Evolutionary conservation across 2,797 vertebrate species (phyloP), one percentile per base, ranked within the genome.

Genomic region (Hemibagrus guttatus): DNA sequence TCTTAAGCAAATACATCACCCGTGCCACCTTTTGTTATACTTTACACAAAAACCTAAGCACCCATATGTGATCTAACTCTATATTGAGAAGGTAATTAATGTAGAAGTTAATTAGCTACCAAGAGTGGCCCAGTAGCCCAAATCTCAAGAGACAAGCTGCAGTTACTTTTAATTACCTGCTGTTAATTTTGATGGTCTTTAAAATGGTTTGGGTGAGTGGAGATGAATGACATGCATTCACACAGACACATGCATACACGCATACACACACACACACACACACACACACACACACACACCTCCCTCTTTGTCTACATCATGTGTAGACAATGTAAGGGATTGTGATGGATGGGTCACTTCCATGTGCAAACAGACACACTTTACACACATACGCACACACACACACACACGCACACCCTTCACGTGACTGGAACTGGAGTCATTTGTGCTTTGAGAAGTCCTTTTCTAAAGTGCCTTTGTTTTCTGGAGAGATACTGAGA

Each of bases 141-240:
- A 89, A 90, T 90, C 90, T 91, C 86, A 35, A 84, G 75, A 88
- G 91, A 89, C 89, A 86, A 89, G 71, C 85, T 87, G 88, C 89
- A 90, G 91, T 93, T 93, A 90, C 90, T 92, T 93, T 92, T 93
- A 94, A 95, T 94, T 91, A 93, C 92, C 90, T 89, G 90, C 91
- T 91, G 92, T 92, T 92, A 89, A 92, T 91, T 92, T 92, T 90
- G 89, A 93, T 90, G 90, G 63, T 89, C 78, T 74, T 72, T 81
- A 69, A 84, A 89, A 90, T 82, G 85, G 80, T 88, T 74, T 72
- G 61, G 74, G 75, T 71, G 85, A 87, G 68, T 79, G 80, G 71
- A 79, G 68, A 71, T 35, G 42, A 83, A 54, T 85, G n/a, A 85
- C 82, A 54, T 83, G 81, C 39, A 84, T 56, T 84, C 85, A 90